phyloP scores from a whole-genome alignment of 2,113 vertebrate species.

The Cheilinus undulatus region DNA sequence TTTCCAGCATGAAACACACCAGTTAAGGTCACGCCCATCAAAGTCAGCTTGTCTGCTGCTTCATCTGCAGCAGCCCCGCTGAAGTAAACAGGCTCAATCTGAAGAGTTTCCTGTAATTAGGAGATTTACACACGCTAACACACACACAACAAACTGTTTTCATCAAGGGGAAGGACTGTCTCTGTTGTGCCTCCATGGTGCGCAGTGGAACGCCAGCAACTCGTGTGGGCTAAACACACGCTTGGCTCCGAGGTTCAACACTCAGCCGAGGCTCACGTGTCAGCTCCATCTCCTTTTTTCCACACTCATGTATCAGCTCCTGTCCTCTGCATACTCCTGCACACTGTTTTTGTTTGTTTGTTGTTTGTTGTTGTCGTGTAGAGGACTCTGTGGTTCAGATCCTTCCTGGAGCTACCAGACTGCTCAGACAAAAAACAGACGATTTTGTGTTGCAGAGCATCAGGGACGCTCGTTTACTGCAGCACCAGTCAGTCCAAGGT shows the following conservation, averaged over 20 bases:
- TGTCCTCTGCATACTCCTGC: neutral
- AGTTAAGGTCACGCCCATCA: constrained; percentile 27
- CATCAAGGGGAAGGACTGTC: constrained; percentile 30
- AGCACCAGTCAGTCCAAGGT: neutral
- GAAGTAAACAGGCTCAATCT: constrained; percentile 56
- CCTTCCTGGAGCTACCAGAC: neutral
- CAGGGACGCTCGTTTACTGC: neutral
- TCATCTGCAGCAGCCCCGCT: constrained; percentile 42
- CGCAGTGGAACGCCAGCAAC: neutral
- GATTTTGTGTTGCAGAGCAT: neutral
- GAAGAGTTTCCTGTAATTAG: constrained; percentile 71
- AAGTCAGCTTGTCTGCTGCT: constrained; percentile 8
- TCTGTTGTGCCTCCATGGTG: constrained; percentile 12
- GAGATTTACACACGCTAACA: constrained; percentile 13
- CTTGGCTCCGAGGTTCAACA: constrained; percentile 14
- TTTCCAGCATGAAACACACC: constrained; percentile 35
- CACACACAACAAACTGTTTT: constrained; percentile 20
- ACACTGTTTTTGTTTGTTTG: too few species aligned
- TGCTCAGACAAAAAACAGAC: neutral
- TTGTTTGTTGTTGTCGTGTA: neutral
- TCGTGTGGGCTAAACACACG: constrained; percentile 24
- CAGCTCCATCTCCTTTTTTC: neutral
- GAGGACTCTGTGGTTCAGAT: neutral
- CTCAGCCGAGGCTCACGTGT: neutral
- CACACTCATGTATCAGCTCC: neutral